Base-by-base conservation (phyloP, 2,888 invertebrate species). In the Epinotia ramella region DNA sequence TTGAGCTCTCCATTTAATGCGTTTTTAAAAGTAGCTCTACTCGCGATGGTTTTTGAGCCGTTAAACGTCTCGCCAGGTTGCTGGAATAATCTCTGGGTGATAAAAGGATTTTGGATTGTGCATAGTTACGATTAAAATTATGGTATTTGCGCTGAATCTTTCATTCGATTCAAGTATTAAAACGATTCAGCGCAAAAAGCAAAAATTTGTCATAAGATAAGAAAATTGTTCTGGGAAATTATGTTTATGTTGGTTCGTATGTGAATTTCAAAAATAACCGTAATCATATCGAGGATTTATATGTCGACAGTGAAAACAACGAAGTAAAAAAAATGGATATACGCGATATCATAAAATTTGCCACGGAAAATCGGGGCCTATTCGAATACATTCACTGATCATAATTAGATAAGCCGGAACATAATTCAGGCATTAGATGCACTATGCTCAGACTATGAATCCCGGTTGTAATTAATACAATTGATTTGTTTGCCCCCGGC, bases 11-110 rank as follows among this genome's bases (percentile, higher is more conserved):
- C 62, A 67, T 76, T 76, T 72, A 76, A 76, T 76, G 76, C 76
- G 76, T 72, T 76, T 76, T 76, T 76, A 76, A 75, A 76, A 76
- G 71, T 72, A 76, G 76, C 76, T 28, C 24, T 72, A 71, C 46
- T 63, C 62, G 72, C 20, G 76, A 72, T 72, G 53, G 71, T 72
- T 76, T 75, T 72, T 72, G 66, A 76, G 76, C 73, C 49, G 53
- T 62, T 62, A 53, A 71, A 56, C 76, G 56, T 71, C 56, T 66
- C 75, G 66, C 46, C 63, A 62, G 67, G 72, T 76, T 66, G 46
- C 69, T 28, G 70, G 65, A 66, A 75, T 60, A 66, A 70, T 65
- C 24, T 74, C 57, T 70, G 53, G 53, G 44, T 67, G 71, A 72
- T 72, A 72, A 76, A 67, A 76, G 70, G 59, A 60, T 75, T 70